These are phyloP conservation scores for Ciconia nigra DNA, from an alignment of 2,797 vertebrate genomes.

Conservation along the genomic window DNA sequence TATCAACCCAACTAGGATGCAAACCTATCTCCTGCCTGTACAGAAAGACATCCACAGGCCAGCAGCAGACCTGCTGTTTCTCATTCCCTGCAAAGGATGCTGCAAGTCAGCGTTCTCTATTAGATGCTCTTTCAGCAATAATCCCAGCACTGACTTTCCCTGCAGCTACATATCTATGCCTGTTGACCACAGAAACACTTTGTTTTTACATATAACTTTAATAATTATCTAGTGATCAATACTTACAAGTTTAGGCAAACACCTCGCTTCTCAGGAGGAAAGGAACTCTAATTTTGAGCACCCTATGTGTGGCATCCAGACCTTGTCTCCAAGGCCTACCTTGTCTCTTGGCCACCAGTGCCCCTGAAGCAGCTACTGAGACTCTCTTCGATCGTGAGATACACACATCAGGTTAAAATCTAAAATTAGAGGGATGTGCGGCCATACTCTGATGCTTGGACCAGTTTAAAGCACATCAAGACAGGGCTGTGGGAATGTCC, in stretches of 20 bases:
- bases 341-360: background rate
- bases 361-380: background rate
- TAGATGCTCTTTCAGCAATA: background rate
- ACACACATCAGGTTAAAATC: background rate
- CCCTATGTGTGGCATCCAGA: background rate
- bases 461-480: background rate
- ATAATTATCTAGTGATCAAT: background rate
- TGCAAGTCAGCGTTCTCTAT: background rate
- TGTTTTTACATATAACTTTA: background rate
- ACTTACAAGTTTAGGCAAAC: background rate
- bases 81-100: background rate
- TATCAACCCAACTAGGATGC: slow-evolving; percentile 1
- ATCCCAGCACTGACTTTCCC: background rate
- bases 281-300: background rate
- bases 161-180: background rate
- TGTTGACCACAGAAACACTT: background rate
- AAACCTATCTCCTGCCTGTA: background rate
- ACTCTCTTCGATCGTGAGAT: rapidly evolving
- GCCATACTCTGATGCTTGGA: background rate
- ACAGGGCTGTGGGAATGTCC: background rate
- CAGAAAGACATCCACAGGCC: background rate
- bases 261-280: background rate
- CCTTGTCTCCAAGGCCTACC: background rate
- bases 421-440: background rate
- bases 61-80: slow-evolving; percentile 2